Evolutionary conservation across 2,113 vertebrate genomes (phyloP), one percentile per base, ranked within the genome.

Genomic region (Canis aureus): DNA sequence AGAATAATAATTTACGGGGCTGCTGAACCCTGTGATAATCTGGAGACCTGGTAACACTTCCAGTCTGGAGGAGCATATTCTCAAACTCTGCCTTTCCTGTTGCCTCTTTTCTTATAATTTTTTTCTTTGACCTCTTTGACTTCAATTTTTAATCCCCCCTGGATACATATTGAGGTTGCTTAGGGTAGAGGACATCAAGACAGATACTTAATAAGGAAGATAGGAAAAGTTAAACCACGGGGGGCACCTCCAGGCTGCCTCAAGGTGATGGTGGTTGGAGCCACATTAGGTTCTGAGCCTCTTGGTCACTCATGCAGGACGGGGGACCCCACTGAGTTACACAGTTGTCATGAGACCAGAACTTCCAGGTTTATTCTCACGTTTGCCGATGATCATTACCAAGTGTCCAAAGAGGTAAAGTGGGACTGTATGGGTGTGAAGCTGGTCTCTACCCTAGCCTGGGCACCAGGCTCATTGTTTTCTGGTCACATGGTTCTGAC

Each of bases 341-440:
- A 22, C 0, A 10, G 0, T 27, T 8, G n/a, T 38, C 66, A 25
- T 10, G 25, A 93, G 71, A 22, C 11, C 38, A 64, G 57, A 27
- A 29, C 20, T 35, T 2, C 5, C n/a, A 2, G 2, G 7, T 38
- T 55, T 35, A 1, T 5, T 15, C 38, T 49, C 3, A 0, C 51
- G n/a, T 29, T 0, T n/a, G 6, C 0, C 3, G 1, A 8, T 59
- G 69, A 10, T 27, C 38, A 22, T 94, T 35, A 17, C 8, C 19
- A 15, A 15, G 38, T 16, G 38, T 16, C 38, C 16, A 29, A 13
- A 81, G 60, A 67, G 6, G 10, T 11, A 4, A 59, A 8, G 17
- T 0, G 7, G 11, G 76, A 51, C 32, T 19, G 2, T 29, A 3
- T 29, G 32, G 29, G 7, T 53, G 51, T 49, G 29, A 57, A 35